phyloP scores from a whole-genome alignment of 2,113 vertebrate genomes.

The Oreotrochilus melanogaster region DNA sequence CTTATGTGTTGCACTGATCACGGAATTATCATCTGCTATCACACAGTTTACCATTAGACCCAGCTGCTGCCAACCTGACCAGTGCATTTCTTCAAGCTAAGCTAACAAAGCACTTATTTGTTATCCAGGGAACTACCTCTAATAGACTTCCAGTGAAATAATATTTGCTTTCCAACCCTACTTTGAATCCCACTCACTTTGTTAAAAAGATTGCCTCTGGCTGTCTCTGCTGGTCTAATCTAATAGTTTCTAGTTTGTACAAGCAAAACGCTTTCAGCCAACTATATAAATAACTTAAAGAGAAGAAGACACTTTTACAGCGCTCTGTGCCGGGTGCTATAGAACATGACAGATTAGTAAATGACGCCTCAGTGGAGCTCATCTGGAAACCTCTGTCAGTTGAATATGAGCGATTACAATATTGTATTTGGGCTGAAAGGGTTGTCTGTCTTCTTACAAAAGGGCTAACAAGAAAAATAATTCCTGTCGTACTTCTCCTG shows the following conservation, averaged over 20 bases:
- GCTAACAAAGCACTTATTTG: constrained; percentile 84
- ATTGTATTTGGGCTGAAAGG: constrained; percentile 78
- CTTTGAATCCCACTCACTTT: constrained; percentile 87
- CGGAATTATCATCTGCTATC: constrained; percentile 75
- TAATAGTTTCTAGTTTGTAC: constrained; percentile 90
- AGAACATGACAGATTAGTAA: constrained; percentile 84
- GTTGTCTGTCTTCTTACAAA: constrained; percentile 74
- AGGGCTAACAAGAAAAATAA: constrained; percentile 75
- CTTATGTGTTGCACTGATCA: constrained; percentile 40
- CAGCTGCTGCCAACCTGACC: constrained; percentile 81
- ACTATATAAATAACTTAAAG: constrained; percentile 86
- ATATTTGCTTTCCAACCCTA: constrained; percentile 87
- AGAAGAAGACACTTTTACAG: constrained; percentile 79
- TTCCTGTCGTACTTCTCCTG: constrained; percentile 64
- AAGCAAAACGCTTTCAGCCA: constrained; percentile 85
- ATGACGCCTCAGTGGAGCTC: constrained; percentile 73
- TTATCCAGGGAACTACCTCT: constrained; percentile 81
- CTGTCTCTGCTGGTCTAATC: constrained; percentile 86
- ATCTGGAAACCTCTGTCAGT: constrained; percentile 77
- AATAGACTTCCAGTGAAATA: constrained; percentile 86
- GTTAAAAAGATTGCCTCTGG: constrained; percentile 87
- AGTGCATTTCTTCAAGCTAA: constrained; percentile 77
- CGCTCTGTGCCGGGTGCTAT: constrained; percentile 64
- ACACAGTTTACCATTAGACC: constrained; percentile 72
- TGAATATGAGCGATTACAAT: constrained; percentile 78